Evolutionary conservation across 2,797 vertebrate genomes (phyloP).

Genomic region (Champsocephalus gunnari): DNA sequence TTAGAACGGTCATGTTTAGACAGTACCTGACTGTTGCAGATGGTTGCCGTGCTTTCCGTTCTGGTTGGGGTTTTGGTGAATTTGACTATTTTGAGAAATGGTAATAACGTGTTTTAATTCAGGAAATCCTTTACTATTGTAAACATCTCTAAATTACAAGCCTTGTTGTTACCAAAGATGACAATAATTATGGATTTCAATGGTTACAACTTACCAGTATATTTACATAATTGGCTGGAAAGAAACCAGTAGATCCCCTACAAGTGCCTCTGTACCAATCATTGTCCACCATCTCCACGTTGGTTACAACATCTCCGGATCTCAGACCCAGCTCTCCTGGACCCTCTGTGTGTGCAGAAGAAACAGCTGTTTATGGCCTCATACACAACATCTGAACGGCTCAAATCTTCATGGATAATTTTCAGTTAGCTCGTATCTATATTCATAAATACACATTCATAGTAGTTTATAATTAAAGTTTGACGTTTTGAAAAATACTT

Average conservation of each 20-base stretch:
- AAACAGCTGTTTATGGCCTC: not conserved
- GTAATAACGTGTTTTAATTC: not conserved
- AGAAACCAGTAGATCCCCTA: constrained; percentile 88
- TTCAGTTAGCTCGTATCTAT: not conserved
- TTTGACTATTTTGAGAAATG: constrained; percentile 56
- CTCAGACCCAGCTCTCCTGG: constrained; percentile 89
- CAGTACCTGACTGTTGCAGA: constrained; percentile 73
- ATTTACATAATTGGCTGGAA: constrained; percentile 91
- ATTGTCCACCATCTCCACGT: constrained; percentile 90
- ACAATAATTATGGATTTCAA: not conserved
- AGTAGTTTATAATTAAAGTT: not conserved
- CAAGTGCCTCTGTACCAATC: constrained; percentile 94
- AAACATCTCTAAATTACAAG: not conserved
- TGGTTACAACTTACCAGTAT: constrained; percentile 75
- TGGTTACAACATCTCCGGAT: constrained; percentile 89
- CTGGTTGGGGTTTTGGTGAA: constrained; percentile 58
- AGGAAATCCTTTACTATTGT: not conserved
- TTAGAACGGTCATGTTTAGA: not conserved
- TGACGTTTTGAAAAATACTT: not conserved
- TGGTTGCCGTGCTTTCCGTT: constrained; percentile 55
- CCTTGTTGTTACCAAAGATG: not conserved
- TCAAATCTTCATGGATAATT: not conserved
- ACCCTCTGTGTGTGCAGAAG: constrained; percentile 83
- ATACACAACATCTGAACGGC: not conserved
- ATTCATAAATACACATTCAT: not conserved